Conservation (phyloP, 2,888 invertebrate species). For the Lumbricus terrestris region DNA sequence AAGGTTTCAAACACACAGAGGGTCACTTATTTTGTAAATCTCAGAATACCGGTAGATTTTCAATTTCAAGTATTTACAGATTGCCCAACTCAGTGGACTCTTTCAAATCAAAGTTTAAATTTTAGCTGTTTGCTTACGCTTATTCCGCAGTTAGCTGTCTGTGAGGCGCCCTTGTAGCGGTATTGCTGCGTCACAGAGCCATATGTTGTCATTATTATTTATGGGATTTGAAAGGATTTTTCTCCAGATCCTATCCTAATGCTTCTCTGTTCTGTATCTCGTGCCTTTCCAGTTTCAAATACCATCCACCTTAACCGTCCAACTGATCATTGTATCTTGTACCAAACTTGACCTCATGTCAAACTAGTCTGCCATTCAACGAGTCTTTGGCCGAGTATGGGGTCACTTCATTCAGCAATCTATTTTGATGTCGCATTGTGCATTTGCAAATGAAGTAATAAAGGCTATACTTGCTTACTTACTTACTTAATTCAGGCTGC, state of each 20-base stretch:
- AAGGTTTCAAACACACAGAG: not conserved
- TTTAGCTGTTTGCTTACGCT: too few species aligned
- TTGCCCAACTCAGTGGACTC: too few species aligned
- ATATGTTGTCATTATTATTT: too few species aligned
- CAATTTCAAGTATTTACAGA: not conserved
- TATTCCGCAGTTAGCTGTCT: too few species aligned
- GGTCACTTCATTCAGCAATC: not conserved
- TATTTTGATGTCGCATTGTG: too few species aligned
- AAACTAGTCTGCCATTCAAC: too few species aligned
- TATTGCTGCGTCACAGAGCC: too few species aligned
- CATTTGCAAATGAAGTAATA: too few species aligned
- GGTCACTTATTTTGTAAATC: not conserved
- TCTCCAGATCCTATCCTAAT: not conserved
- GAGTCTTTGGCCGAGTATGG: too few species aligned
- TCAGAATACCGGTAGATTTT: not conserved
- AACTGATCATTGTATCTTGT: not conserved
- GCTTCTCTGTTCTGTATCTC: not conserved
- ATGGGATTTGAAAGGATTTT: not conserved
- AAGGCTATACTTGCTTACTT: too few species aligned
- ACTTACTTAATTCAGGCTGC: not conserved
- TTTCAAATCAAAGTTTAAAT: too few species aligned
- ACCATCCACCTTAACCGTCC: not conserved
- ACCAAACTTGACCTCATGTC: not conserved
- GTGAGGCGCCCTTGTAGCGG: too few species aligned
- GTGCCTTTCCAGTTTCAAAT: not conserved